Evolutionary conservation across 2,888 invertebrate genomes (phyloP).

Genomic region (Ectemnius cavifrons): DNA sequence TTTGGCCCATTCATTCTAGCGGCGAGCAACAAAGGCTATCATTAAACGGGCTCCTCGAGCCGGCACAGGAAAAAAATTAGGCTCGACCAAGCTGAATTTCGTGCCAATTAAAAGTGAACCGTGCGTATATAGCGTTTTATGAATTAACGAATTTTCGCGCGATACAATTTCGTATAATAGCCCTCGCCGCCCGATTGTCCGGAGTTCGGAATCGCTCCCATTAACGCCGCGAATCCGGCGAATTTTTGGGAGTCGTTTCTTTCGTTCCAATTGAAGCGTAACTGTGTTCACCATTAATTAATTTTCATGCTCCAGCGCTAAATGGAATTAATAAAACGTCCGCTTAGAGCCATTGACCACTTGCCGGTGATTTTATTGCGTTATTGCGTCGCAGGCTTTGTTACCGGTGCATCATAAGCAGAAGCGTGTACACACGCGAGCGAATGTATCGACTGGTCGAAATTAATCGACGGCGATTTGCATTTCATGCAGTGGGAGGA

Average conservation of each 20-base stretch:
- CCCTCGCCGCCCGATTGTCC: slow-evolving; percentile 20
- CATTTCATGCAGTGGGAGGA: not conserved
- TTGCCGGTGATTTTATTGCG: no score
- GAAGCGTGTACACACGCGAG: no score
- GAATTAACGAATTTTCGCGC: slow-evolving; percentile 29
- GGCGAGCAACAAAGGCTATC: slow-evolving; percentile 44
- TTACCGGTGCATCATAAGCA: no score
- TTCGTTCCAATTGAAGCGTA: no score
- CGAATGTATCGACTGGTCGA: no score
- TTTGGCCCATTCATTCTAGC: slow-evolving; percentile 50
- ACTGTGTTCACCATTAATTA: no score
- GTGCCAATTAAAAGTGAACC: slow-evolving; percentile 50
- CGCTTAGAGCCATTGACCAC: no score
- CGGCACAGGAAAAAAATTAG: slow-evolving; percentile 45
- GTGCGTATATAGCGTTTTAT: slow-evolving; percentile 21
- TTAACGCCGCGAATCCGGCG: not conserved
- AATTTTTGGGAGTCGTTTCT: no score
- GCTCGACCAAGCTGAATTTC: slow-evolving; percentile 41
- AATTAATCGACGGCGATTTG: slow-evolving; percentile 1
- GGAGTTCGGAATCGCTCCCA: not conserved
- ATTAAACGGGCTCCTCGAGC: slow-evolving; percentile 50
- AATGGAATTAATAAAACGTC: no score
- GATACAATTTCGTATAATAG: slow-evolving; percentile 9
- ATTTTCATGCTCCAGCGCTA: no score
- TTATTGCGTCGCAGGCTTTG: no score